Evolutionary conservation across 2,888 invertebrate genomes (phyloP), one percentile per base, ranked within the genome.

Genomic region (Halictus ligatus): DNA sequence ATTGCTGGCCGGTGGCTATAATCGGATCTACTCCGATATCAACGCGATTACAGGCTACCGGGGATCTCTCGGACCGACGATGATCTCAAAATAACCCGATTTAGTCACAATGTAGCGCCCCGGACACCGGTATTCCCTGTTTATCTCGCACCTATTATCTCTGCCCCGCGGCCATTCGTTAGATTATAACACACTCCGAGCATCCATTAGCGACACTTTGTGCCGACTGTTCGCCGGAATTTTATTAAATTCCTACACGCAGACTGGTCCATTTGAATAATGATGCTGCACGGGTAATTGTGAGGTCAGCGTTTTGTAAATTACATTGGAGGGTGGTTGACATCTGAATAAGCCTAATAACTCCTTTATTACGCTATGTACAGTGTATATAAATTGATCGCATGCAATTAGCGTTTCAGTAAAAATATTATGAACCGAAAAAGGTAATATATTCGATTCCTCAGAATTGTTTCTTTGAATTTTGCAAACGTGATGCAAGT

Each of bases 1-100:
- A 77, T 75, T 75, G 46, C 78, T 58, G 35, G 40, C 75, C 78
- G 54, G 43, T 67, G 76, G 76, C 77, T 78, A 75, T 85, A 85
- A 87, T 85, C 82, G 77, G 82, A 82, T 82, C 72, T 75, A 60
- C 79, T 74, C 76, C 79, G 80, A 80, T 75, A 77, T 85, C 80
- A 71, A 48, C 80, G 25, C 75, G 85, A 84, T 85, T 80, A 75
- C 84, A 71, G 67, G 84, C 75, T 79, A 58, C 79, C 40, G 78
- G 48, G 35, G 80, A 64, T 35, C 50, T 3, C 18, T 18, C 25
- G 18, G 29, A 6, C 73, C 50, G 73, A 10, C 50, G 73, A 35
- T 50, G 73, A 48, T 50, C 48, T 18, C 73, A 29, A n/a, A 46
- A 69, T 46, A n/a, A 25, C 40, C 72, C 46, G 43, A 46, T 72